A percentile compares a stretch with the other conserved stretches of the same genome.
Conservation (phyloP, 1,140 invertebrate species). For the Nautilus pompilius region DNA sequence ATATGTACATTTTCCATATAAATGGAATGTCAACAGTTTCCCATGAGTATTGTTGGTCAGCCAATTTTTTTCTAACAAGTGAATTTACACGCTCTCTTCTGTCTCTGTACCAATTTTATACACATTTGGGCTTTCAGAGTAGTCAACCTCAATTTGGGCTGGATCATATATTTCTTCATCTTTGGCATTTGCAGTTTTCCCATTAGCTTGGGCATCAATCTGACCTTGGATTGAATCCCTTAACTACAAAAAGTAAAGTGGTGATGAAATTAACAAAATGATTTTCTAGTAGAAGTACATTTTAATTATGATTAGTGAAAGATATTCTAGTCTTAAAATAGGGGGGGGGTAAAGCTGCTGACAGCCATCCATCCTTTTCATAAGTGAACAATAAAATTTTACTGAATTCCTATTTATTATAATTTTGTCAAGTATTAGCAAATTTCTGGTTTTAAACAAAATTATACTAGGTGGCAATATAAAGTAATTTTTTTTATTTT, state of each 20-base stretch:
- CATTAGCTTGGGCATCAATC: slow-evolving; percentile 30
- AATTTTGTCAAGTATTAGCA: too few relatives aligned
- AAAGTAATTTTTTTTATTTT: neutral
- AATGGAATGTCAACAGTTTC: neutral
- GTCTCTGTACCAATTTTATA: neutral
- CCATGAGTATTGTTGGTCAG: neutral
- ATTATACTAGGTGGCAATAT: neutral
- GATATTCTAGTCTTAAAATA: neutral
- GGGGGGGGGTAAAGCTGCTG: neutral
- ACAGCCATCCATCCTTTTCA: neutral
- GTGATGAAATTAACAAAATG: neutral
- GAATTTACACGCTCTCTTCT: neutral
- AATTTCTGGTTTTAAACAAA: too few relatives aligned
- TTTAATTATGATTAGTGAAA: neutral
- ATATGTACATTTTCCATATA: neutral
- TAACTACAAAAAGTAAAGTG: slow-evolving; percentile 24
- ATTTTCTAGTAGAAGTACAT: neutral
- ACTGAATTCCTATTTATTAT: too few relatives aligned
- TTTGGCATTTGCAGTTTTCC: slow-evolving; percentile 11
- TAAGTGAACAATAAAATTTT: neutral
- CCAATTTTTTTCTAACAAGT: neutral
- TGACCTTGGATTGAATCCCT: slow-evolving; percentile 37
- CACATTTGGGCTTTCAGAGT: slow-evolving; percentile 9
- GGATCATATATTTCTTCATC: slow-evolving; percentile 23
- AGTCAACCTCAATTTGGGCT: slow-evolving; percentile 19